Evolutionary conservation across 2,113 vertebrate species (phyloP).

Genomic region (Rana temporaria): DNA sequence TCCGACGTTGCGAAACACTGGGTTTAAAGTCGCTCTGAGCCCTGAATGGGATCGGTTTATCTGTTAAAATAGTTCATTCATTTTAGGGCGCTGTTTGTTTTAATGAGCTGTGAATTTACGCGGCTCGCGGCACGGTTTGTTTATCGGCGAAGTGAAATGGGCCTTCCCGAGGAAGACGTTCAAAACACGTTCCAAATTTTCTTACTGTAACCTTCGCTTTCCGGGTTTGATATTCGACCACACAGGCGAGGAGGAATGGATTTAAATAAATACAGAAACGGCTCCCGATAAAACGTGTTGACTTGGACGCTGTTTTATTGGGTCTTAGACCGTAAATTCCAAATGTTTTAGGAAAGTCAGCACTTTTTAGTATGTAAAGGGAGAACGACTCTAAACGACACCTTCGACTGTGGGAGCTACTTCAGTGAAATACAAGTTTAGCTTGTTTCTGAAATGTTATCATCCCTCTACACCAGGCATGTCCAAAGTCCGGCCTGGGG

Average conservation of each 20-base stretch:
- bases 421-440: too few species aligned
- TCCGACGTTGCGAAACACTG: not conserved
- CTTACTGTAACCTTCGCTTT: not conserved
- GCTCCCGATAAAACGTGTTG: not conserved
- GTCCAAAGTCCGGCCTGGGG: too few species aligned
- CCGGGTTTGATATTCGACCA: not conserved
- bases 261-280: not conserved
- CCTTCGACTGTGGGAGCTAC: too few species aligned
- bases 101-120: constrained; percentile 33
- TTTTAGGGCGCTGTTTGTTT: constrained; percentile 39
- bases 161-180: not conserved
- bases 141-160: constrained; percentile 20
- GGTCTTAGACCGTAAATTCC: too few species aligned
- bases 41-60: not conserved
- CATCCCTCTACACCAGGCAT: too few species aligned
- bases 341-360: too few species aligned
- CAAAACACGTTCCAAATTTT: not conserved
- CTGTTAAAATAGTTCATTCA: constrained; percentile 32
- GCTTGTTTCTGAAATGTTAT: too few species aligned
- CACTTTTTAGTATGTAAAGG: too few species aligned
- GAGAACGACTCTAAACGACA: too few species aligned
- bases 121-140: constrained; percentile 1
- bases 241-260: not conserved
- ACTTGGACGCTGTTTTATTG: too few species aligned
- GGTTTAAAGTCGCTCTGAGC: not conserved